A percentile compares a stretch with the other conserved stretches of the same genome.
Evolutionary conservation across 2,113 vertebrate genomes (phyloP).

Genomic region (Capreolus pygargus): DNA sequence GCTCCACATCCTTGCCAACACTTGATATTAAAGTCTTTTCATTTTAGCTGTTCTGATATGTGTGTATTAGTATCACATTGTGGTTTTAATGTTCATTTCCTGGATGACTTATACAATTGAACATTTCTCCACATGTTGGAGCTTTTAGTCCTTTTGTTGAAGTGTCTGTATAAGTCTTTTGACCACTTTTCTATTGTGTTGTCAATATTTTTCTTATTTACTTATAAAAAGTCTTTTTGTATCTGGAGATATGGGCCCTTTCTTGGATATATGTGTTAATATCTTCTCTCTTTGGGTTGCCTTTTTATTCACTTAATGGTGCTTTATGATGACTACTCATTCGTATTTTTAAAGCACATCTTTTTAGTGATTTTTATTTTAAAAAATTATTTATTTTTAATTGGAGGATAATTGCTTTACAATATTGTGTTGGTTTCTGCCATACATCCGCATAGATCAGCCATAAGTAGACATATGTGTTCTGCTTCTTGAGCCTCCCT

Average conservation of each 20-base stretch:
- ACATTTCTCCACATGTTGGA: background rate
- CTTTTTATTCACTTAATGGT: conserved; percentile 8
- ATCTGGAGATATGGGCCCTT: background rate
- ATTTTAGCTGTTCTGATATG: background rate
- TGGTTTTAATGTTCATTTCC: background rate
- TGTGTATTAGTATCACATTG: background rate
- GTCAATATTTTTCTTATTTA: background rate
- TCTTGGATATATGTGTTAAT: background rate
- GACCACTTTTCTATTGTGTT: background rate
- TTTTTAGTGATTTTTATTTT: background rate
- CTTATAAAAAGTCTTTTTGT: background rate
- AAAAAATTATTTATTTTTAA: background rate
- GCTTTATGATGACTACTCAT: background rate
- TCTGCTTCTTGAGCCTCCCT: background rate
- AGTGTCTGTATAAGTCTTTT: background rate
- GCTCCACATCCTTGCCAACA: background rate
- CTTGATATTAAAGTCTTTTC: background rate
- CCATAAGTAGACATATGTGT: background rate
- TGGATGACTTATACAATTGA: background rate
- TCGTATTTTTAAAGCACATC: background rate
- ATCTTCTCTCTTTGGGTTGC: background rate
- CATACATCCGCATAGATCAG: background rate
- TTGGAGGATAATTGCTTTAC: background rate
- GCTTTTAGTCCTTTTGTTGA: background rate
- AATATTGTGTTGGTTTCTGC: background rate